Evolutionary conservation across 2,888 invertebrate species (phyloP).

Genomic region (Heliconius cydno): DNA sequence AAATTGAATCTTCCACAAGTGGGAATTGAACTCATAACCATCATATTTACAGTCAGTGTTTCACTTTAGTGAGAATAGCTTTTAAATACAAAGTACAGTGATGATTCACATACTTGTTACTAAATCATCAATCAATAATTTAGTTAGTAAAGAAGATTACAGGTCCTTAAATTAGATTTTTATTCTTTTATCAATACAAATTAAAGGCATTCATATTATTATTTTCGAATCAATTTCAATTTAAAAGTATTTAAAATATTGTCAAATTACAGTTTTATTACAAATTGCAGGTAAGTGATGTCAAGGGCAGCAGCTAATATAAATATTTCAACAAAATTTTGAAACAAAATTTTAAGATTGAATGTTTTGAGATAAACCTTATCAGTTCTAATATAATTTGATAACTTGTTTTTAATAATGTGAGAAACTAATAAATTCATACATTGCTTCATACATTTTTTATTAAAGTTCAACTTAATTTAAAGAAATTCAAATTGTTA

Average conservation of each 20-base stretch:
- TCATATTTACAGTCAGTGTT: background rate
- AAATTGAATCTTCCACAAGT: too few relatives aligned
- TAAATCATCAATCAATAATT: background rate
- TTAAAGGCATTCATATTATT: background rate
- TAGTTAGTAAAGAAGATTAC: background rate
- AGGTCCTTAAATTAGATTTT: too few relatives aligned
- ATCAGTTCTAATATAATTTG: conserved; percentile 17
- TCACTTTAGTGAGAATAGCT: background rate
- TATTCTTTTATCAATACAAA: background rate
- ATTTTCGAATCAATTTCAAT: background rate
- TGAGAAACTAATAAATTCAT: conserved; percentile 2
- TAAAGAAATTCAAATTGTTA: background rate
- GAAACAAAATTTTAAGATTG: conserved; percentile 1
- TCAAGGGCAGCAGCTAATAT: conserved; percentile 19
- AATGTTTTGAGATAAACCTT: conserved; percentile 20
- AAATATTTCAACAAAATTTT: conserved; percentile 13
- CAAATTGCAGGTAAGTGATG: conserved; percentile 10
- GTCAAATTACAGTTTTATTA: background rate
- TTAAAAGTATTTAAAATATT: background rate
- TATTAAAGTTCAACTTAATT: background rate
- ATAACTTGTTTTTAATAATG: conserved; percentile 20
- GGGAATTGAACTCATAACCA: too few relatives aligned
- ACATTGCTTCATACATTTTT: conserved; percentile 3
- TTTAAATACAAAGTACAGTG: background rate
- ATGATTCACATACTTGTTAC: background rate